Percentiles rank a stretch among this genome's conserved stretches.
Evolutionary conservation across 2,888 invertebrate species (phyloP).

Genomic region (Chrysotoxum bicinctum): DNA sequence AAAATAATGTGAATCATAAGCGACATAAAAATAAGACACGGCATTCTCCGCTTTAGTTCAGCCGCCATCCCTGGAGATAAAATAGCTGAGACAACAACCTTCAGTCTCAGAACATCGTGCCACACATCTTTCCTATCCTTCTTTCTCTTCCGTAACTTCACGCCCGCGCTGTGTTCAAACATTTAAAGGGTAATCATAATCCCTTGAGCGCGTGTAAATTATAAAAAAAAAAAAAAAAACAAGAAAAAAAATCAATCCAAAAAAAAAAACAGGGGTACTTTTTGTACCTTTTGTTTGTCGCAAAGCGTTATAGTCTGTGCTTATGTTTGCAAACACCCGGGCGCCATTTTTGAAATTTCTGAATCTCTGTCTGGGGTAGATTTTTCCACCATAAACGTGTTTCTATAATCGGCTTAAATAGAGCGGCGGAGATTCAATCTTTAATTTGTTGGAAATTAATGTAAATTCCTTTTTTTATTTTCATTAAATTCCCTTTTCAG

Average conservation of each 20-base stretch:
- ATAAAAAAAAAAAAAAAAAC: no score
- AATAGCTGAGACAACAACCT: no score
- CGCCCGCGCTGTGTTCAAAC: no score
- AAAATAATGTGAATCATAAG: no score
- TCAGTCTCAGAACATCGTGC: no score
- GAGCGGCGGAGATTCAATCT: conserved; percentile 43
- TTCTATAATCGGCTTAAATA: conserved; percentile 63
- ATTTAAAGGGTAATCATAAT: no score
- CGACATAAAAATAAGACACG: no score
- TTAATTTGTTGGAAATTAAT: conserved; percentile 69
- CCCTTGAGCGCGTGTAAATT: no score
- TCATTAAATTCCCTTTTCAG: background rate
- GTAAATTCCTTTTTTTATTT: conserved; percentile 51
- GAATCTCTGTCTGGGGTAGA: conserved; percentile 10
- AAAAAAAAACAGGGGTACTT: conserved; percentile 20
- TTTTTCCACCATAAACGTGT: conserved; percentile 21
- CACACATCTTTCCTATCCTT: no score
- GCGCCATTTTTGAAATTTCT: conserved; percentile 32
- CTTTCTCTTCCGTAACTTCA: no score
- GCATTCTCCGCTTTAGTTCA: no score
- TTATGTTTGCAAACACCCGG: conserved; percentile 68
- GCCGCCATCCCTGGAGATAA: no score
- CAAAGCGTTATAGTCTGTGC: conserved; percentile 32
- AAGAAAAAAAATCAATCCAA: conserved; percentile 22
- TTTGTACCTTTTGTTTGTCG: conserved; percentile 40